Percentiles rank a stretch among this genome's conserved stretches.
Conservation (phyloP, 1,140 invertebrate species). For the Nomia melanderi region DNA sequence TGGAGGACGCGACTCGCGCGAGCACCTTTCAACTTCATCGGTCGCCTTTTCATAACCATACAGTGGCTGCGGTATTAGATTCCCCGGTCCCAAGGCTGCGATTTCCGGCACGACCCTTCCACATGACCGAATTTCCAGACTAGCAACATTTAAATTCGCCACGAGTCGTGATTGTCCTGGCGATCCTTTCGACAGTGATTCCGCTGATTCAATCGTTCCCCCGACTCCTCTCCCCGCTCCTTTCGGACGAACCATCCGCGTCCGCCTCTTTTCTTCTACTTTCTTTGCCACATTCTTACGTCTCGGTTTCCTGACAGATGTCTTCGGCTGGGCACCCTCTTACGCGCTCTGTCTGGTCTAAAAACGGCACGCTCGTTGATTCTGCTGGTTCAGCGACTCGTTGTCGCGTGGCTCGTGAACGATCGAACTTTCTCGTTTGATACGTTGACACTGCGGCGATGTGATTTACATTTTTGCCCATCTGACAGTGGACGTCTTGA, state of each 20-base stretch:
- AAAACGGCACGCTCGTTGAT: constrained; percentile 45
- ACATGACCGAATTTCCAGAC: constrained; percentile 2
- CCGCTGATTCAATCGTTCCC: constrained; percentile 68
- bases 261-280: not conserved
- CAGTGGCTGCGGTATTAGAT: not conserved
- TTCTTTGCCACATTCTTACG: constrained; percentile 15
- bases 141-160: constrained; percentile 65
- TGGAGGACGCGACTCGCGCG: not conserved
- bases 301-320: constrained; percentile 36
- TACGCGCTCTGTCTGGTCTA: constrained; percentile 49
- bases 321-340: constrained; percentile 31
- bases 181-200: constrained; percentile 54
- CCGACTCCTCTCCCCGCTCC: constrained; percentile 2
- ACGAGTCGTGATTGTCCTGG: constrained; percentile 52
- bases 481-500: too few species aligned
- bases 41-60: not conserved
- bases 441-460: too few species aligned
- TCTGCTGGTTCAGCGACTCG: constrained; percentile 16
- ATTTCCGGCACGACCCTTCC: not conserved
- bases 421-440: too few species aligned
- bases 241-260: constrained; percentile 10
- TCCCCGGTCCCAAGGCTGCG: not conserved
- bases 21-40: not conserved
- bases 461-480: too few species aligned
- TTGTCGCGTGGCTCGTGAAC: not conserved